phyloP scores from a whole-genome alignment of 2,888 invertebrate species.

The Branchellion lobata region DNA sequence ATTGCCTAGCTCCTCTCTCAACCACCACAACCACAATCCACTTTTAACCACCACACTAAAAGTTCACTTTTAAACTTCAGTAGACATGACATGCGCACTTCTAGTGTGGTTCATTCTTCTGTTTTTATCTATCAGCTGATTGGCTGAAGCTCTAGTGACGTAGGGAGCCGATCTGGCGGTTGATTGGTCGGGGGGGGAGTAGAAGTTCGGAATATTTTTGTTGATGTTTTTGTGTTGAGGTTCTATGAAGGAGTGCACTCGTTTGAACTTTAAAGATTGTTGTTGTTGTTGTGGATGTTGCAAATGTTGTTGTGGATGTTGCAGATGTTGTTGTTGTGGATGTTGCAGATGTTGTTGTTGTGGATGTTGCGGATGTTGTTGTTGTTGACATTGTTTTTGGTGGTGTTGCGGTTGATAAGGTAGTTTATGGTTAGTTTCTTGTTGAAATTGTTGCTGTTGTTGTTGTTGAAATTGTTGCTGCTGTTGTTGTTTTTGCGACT shows the following conservation, averaged over 20 bases:
- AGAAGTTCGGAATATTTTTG: not conserved
- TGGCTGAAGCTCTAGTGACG: not conserved
- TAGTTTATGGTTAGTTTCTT: no score
- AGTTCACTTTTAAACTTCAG: slow-evolving; percentile 10
- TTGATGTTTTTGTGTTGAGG: not conserved
- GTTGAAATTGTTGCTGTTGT: no score
- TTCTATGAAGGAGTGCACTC: slow-evolving; percentile 4
- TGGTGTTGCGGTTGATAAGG: no score
- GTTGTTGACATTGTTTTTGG: no score
- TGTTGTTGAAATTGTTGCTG: no score
- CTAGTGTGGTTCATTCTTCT: not conserved
- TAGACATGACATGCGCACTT: slow-evolving; percentile 11
- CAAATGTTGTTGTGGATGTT: slow-evolving; percentile 12
- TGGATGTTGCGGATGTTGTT: no score
- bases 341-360: no score
- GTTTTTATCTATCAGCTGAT: not conserved
- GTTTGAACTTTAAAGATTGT: not conserved
- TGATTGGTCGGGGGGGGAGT: not conserved
- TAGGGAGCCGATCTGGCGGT: not conserved
- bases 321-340: not conserved
- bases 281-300: slow-evolving; percentile 16
- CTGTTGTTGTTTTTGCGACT: no score
- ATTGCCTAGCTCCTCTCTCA: no score
- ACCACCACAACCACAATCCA: no score
- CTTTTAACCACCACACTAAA: no score